These are phyloP conservation scores for Mesorhabditis belari DNA, from an alignment of 2,888 invertebrate genomes.

Conservation along the genomic window DNA sequence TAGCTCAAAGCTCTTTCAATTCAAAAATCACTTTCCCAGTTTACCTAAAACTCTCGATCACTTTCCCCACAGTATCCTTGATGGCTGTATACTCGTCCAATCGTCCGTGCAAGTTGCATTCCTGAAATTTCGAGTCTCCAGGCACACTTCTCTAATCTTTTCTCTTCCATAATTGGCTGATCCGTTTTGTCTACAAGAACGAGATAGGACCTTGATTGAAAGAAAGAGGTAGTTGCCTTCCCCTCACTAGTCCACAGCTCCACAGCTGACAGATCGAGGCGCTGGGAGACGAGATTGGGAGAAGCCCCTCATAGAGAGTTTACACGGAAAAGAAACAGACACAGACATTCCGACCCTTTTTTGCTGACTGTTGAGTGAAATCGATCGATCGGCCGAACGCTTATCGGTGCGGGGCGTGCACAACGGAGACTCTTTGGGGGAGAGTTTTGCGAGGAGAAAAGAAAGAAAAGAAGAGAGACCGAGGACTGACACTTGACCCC, in stretches of 20 bases:
- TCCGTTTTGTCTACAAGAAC: no score
- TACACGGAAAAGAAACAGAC: neutral
- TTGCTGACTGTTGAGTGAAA: neutral
- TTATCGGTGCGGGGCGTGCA: neutral
- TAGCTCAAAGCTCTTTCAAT: no score
- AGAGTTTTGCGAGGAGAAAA: no score
- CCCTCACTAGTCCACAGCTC: neutral
- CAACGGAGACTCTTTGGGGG: neutral
- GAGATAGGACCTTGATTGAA: neutral
- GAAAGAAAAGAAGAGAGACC: no score
- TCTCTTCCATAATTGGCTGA: no score
- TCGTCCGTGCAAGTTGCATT: neutral
- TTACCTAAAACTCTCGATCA: neutral
- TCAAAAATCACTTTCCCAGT: neutral
- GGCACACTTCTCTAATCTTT: neutral
- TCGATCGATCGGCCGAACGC: slow-evolving; percentile 1
- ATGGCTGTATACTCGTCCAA: neutral
- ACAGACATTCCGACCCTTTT: neutral
- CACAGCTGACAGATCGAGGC: neutral
- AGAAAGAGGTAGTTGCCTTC: neutral
- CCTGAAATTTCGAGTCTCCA: neutral
- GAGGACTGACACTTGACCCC: neutral
- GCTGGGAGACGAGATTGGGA: no score
- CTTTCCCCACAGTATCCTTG: neutral
- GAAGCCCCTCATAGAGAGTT: no score